Evolutionary conservation across 1,140 invertebrate genomes (phyloP).

Genomic region (Pachypsylla venusta): DNA sequence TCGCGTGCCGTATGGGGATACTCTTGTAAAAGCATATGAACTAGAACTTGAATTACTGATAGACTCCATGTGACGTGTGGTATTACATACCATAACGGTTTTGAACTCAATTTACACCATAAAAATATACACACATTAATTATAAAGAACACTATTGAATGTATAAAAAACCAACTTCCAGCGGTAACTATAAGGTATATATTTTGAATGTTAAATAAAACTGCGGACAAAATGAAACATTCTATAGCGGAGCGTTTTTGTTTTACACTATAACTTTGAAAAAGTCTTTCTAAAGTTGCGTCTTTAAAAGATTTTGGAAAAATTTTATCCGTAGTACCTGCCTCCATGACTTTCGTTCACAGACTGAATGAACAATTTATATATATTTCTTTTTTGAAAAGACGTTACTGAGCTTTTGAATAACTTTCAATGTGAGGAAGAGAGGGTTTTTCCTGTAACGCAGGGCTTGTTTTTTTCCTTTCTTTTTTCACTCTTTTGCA

Average conservation of each 20-base stretch:
- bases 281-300: constrained; percentile 50
- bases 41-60: constrained; percentile 42
- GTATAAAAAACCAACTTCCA: constrained; percentile 14
- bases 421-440: no score
- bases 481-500: background rate
- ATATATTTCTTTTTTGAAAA: no score
- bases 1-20: constrained; percentile 38
- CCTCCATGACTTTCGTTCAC: background rate
- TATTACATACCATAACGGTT: constrained; percentile 37
- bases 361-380: background rate
- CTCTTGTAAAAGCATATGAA: constrained; percentile 37
- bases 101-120: constrained; percentile 33
- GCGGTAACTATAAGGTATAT: constrained; percentile 26
- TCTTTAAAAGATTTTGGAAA: constrained; percentile 31
- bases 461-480: background rate
- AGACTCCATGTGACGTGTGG: constrained; percentile 46
- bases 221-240: constrained; percentile 50
- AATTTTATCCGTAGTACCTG: constrained; percentile 14
- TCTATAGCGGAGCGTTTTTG: constrained; percentile 60
- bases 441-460: background rate
- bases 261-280: constrained; percentile 54
- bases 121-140: constrained; percentile 37
- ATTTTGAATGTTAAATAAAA: constrained; percentile 49
- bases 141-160: constrained; percentile 34
- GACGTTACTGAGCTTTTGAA: no score